These are phyloP conservation scores for Crotophaga sulcirostris DNA, from an alignment of 2,113 vertebrate species.

Conservation along the genomic window DNA sequence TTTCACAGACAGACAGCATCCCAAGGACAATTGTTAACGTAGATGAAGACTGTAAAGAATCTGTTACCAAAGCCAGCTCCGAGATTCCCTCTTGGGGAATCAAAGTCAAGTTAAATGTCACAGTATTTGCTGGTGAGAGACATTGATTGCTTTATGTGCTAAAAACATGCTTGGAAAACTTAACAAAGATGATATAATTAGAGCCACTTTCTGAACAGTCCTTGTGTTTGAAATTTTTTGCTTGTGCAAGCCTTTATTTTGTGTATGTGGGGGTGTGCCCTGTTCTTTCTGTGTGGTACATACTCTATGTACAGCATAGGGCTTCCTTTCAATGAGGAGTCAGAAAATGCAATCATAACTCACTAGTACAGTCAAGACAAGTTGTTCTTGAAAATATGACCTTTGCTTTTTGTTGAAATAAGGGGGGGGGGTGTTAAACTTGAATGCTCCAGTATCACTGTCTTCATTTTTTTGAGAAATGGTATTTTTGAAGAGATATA, in stretches of 20 bases:
- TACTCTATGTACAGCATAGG: neutral
- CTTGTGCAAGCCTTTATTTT: neutral
- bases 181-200: neutral
- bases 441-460: neutral
- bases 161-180: neutral
- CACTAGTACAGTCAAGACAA: neutral
- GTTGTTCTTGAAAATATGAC: neutral
- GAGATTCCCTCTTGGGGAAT: neutral
- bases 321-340: rapidly evolving
- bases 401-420: neutral
- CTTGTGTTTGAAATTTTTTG: neutral
- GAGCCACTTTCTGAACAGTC: neutral
- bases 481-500: neutral
- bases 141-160: neutral
- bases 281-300: neutral
- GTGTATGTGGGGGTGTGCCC: neutral
- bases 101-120: neutral
- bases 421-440: neutral
- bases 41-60: neutral
- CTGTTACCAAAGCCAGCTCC: neutral
- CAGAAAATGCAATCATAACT: neutral
- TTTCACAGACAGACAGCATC: neutral
- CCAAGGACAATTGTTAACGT: neutral
- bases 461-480: neutral
- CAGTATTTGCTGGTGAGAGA: neutral